Base-by-base conservation (phyloP, 1,140 invertebrate species). In the Nymphalis io region DNA sequence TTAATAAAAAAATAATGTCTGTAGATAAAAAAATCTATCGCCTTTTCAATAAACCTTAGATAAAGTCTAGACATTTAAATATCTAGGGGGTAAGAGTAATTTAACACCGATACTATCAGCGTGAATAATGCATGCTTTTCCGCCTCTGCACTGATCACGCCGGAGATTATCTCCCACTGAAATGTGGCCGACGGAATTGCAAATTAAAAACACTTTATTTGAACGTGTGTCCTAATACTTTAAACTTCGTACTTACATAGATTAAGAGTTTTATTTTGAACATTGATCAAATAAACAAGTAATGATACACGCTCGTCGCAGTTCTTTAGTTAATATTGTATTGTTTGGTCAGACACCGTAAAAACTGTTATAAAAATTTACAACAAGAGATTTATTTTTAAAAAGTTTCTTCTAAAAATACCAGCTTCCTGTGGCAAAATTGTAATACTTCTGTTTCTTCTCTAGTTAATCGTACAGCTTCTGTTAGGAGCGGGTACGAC, bases 71-170 rank as follows among this genome's bases (percentile, higher is more conserved):
- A 39, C 38, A 64, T 53, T 64, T 55, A 64, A 64, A 64, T 62
- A 62, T 70, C 61, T 44, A 60, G 21, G 40, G 23, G 38, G 70
- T 61, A 74, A 70, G 72, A 78, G 78, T 80, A 79, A 81, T 81
- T 80, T 80, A 74, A 79, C 80, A 80, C 75, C 62, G 80, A 82
- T 79, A 70, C 20, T 70, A 82, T 79, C 80, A 66, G 68, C 42
- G 60, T 74, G 73, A 76, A 75, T 77, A 79, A 79, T 79, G 72
- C 68, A 80, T 74, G 73, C 67, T 63, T 57, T 74, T 75, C 71
- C 75, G 70, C 68, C 60, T 48, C 70, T 75, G 71, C 69, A 78
- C 77, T 74, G 78, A 80, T 80, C 70, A 71, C 69, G 40, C 60
- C 40, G 42, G 48, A 69, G 74, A 72, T 70, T 70, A 75, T 75